Evolutionary conservation across 1,140 invertebrate species (phyloP).

Genomic region (Drosophila littoralis): DNA sequence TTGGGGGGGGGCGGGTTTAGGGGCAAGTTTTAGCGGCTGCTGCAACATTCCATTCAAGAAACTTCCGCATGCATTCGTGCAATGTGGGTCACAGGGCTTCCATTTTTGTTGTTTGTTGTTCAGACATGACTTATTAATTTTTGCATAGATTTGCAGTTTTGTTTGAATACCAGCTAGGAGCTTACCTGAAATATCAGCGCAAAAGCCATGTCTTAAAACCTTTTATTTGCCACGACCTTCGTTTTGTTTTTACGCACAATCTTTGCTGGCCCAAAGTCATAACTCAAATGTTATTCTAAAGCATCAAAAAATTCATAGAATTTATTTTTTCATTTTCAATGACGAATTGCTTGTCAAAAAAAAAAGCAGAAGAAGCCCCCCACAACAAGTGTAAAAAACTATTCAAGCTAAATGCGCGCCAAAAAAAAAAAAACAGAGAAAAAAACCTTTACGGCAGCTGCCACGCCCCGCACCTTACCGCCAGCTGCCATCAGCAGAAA

Average conservation of each 20-base stretch:
- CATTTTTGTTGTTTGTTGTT: neutral
- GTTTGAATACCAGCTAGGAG: neutral
- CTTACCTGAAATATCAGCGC: constrained; percentile 1
- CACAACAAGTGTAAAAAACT: constrained; percentile 42
- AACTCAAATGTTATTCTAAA: neutral
- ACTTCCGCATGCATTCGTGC: constrained; percentile 58
- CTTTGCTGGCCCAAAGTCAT: constrained; percentile 10
- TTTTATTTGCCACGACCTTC: constrained; percentile 8
- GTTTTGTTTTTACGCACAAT: constrained; percentile 6
- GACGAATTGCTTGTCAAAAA: constrained; percentile 67
- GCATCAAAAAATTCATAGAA: neutral
- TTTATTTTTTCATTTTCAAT: constrained; percentile 61
- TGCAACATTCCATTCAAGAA: constrained; percentile 56
- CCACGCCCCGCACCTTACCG: neutral
- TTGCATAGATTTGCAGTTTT: constrained; percentile 14
- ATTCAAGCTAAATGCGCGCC: constrained; percentile 64
- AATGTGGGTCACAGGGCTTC: constrained; percentile 61
- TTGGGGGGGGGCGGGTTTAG: neutral
- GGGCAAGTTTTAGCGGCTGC: neutral
- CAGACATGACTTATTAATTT: constrained; percentile 44
- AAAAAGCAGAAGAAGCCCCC: constrained; percentile 22
- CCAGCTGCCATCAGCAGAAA: constrained; percentile 75
- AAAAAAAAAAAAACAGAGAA: constrained; percentile 20
- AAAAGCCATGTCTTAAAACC: neutral
- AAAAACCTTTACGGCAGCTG: constrained; percentile 55